Base-by-base conservation (phyloP, 1,140 invertebrate species). In the Schlechtendalia chinensis region DNA sequence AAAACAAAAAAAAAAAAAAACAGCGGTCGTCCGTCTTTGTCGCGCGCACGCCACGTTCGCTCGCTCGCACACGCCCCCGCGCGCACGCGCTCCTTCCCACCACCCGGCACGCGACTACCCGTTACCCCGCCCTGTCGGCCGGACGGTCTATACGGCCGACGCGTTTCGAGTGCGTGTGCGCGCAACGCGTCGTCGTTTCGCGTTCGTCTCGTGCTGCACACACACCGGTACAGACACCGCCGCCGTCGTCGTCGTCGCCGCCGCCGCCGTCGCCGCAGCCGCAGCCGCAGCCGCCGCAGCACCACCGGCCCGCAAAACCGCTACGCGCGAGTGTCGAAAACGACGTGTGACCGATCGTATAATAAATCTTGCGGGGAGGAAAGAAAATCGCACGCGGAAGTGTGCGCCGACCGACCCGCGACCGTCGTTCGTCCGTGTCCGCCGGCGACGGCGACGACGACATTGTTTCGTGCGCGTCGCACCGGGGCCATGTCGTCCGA, bases 401-500 rank as follows among this genome's bases (percentile, higher is more conserved):
- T 39, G 8, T 8, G 32, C 39, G 65, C 22, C 17, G 32, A 6
- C 24, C 24, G 47, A n/a, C n/a, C 12, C 16, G 47, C 24, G 47
- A 39, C 32, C 63, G 29, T 19, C 29, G 12, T 6, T 22, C 4
- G 2, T 16, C 2, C n/a, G n/a, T 17, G 61, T 29, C 19, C n/a
- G 8, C 16, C 61, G 61, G 24, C 24, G 24, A 5, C 61, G n/a
- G n/a, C 27, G 61, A 2, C 17, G 61, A n/a, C 17, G 10, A 17
- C 16, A 2, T 17, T 11, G 29, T n/a, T 29, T 11, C 65, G 19
- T 12, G 12, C 32, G 5, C 39, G 29, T 29, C 19, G 47, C 65
- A n/a, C 32, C 19, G 12, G 39, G 17, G n/a, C 58, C 58, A 79
- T 79, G 75, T 61, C 94, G 75, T 61, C 94, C 84, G 75, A 79